These are phyloP conservation scores for Mustela erminea DNA, from an alignment of 2,797 vertebrate species.

Conservation along the genomic window DNA sequence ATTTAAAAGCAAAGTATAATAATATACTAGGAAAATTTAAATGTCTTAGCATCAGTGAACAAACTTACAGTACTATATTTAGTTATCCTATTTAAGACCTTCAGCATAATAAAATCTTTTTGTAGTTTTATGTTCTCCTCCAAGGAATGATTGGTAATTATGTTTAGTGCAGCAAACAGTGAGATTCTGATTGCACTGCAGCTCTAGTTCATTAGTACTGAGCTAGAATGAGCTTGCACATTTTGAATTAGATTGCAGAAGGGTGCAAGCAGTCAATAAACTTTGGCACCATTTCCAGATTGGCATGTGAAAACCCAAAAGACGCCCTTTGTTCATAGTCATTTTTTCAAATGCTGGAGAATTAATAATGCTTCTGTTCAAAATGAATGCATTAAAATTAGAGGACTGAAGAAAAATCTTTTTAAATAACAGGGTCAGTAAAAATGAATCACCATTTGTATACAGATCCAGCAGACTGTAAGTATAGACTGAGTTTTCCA, in stretches of 20 bases:
- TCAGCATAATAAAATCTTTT: slow-evolving; percentile 59
- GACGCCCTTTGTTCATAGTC: neutral
- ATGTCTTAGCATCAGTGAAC: slow-evolving; percentile 22
- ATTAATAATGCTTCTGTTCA: slow-evolving; percentile 35
- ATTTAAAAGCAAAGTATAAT: slow-evolving; percentile 7
- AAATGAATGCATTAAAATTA: slow-evolving; percentile 9
- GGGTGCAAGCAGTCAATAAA: slow-evolving; percentile 34
- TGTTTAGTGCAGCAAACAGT: slow-evolving; percentile 27
- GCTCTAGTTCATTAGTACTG: slow-evolving; percentile 34
- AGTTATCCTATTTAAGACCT: slow-evolving; percentile 50
- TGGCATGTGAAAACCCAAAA: slow-evolving; percentile 8
- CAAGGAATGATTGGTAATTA: slow-evolving; percentile 56
- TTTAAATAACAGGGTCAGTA: neutral
- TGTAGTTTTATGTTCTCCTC: slow-evolving; percentile 50
- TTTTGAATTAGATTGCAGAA: slow-evolving; percentile 56
- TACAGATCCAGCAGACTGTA: neutral
- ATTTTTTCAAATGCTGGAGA: slow-evolving; percentile 45
- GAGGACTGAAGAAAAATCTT: neutral
- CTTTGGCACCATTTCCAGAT: slow-evolving; percentile 30
- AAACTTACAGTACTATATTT: slow-evolving; percentile 33
- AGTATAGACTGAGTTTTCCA: neutral
- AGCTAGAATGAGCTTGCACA: slow-evolving; percentile 2
- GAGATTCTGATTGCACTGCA: slow-evolving; percentile 51
- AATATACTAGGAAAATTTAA: neutral
- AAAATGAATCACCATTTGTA: neutral